Conservation (phyloP, 1,140 invertebrate species). For the Nilaparvata lugens region DNA sequence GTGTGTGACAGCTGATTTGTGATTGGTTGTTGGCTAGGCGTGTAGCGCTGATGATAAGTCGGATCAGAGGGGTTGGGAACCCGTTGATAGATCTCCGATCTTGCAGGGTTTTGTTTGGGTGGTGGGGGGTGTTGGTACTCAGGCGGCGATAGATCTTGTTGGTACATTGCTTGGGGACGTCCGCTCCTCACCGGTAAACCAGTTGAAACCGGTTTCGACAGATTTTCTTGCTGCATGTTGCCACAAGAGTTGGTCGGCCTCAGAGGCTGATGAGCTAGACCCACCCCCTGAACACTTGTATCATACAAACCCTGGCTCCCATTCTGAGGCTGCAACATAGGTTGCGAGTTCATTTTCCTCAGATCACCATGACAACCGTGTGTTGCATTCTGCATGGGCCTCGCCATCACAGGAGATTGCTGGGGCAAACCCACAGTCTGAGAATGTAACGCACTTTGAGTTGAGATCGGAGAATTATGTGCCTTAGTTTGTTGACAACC, state of each 20-base stretch:
- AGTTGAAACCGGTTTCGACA: no score
- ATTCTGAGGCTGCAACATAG: background rate
- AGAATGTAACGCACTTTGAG: background rate
- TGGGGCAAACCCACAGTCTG: conserved; percentile 3
- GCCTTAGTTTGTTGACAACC: background rate
- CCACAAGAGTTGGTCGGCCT: background rate
- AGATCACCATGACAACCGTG: background rate
- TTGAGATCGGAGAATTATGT: background rate
- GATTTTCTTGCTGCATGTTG: no score
- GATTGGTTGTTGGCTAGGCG: background rate
- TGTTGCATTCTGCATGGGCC: background rate
- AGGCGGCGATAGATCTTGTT: conserved; percentile 23
- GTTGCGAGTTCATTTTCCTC: background rate
- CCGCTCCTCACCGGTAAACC: background rate
- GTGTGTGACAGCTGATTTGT: background rate
- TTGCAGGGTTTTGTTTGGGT: conserved; percentile 24
- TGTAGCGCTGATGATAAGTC: conserved; percentile 6
- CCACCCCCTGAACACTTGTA: background rate
- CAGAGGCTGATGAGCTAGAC: background rate
- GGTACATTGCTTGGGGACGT: conserved; percentile 25
- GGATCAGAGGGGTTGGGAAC: conserved; percentile 18
- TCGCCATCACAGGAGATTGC: conserved; percentile 9
- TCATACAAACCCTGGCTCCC: background rate
- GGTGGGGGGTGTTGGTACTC: conserved; percentile 20
- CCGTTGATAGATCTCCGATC: conserved; percentile 27